Evolutionary conservation across 2,888 invertebrate species (phyloP).

Genomic region (Amphipoea oculea): DNA sequence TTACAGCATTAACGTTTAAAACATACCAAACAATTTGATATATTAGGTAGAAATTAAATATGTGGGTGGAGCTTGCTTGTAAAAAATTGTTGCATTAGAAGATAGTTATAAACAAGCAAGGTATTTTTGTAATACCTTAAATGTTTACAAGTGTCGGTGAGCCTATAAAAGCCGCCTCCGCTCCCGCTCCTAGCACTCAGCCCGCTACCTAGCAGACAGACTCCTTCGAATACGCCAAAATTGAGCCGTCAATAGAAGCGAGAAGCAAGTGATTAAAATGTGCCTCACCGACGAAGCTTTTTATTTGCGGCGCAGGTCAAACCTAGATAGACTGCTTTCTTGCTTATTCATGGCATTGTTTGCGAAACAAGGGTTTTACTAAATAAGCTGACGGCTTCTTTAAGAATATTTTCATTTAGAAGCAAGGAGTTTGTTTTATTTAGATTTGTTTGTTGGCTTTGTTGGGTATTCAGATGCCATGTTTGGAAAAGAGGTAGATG

Average conservation of each 20-base stretch:
- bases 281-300: constrained; percentile 60
- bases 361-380: constrained; percentile 50
- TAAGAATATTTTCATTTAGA: constrained; percentile 39
- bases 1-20: too few relatives aligned
- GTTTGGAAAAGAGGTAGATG: neutral
- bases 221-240: constrained; percentile 70
- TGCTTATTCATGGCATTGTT: constrained; percentile 52
- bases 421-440: constrained; percentile 17
- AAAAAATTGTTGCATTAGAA: too few relatives aligned
- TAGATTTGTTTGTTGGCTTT: constrained; percentile 12
- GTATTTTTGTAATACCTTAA: neutral
- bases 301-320: constrained; percentile 64
- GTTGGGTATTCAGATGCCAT: neutral
- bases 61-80: too few relatives aligned
- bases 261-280: constrained; percentile 75
- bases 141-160: neutral
- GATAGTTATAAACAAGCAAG: neutral
- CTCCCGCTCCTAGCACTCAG: constrained; percentile 17
- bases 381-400: constrained; percentile 56
- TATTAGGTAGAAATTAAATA: too few relatives aligned
- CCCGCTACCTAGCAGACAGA: constrained; percentile 34
- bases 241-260: constrained; percentile 73
- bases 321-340: constrained; percentile 53
- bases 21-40: too few relatives aligned
- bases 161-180: neutral